phyloP scores from a whole-genome alignment of 2,113 vertebrate genomes.

The Alligator mississippiensis region DNA sequence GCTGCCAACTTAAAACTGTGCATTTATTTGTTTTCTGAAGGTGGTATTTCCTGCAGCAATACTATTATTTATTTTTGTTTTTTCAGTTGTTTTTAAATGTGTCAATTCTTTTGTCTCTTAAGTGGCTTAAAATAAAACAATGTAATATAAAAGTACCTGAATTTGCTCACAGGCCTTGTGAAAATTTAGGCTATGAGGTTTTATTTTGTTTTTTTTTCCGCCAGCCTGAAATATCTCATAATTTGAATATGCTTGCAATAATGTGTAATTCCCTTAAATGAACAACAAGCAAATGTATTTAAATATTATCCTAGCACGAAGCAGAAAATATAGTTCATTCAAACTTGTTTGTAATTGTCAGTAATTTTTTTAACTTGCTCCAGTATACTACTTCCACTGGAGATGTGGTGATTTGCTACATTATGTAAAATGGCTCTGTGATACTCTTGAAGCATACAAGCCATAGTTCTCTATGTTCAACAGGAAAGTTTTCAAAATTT shows the following conservation, averaged over 20 bases:
- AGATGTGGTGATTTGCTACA: not conserved
- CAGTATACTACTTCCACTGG: slow-evolving; percentile 2
- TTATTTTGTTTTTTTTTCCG: not conserved
- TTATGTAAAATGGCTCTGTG: not conserved
- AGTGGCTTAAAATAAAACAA: not conserved
- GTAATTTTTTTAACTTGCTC: not conserved
- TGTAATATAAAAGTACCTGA: not conserved
- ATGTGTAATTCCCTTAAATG: not conserved
- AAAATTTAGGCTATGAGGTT: not conserved
- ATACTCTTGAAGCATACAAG: not conserved
- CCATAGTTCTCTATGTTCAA: not conserved
- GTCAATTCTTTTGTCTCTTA: not conserved
- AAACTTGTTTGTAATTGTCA: not conserved
- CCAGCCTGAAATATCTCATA: not conserved
- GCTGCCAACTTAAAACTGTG: not conserved
- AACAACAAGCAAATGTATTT: not conserved
- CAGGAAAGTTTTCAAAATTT: slow-evolving; percentile 14
- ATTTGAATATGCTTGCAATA: not conserved
- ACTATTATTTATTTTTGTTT: not conserved
- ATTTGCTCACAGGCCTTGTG: not conserved
- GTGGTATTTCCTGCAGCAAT: accelerated
- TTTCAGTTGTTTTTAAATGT: not conserved
- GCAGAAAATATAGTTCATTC: not conserved
- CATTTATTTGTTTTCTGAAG: not conserved
- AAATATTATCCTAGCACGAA: not conserved